A percentile compares a stretch with the other conserved stretches of the same genome.
Conservation (phyloP, 2,888 invertebrate species). For the Ophioninae sp. region DNA sequence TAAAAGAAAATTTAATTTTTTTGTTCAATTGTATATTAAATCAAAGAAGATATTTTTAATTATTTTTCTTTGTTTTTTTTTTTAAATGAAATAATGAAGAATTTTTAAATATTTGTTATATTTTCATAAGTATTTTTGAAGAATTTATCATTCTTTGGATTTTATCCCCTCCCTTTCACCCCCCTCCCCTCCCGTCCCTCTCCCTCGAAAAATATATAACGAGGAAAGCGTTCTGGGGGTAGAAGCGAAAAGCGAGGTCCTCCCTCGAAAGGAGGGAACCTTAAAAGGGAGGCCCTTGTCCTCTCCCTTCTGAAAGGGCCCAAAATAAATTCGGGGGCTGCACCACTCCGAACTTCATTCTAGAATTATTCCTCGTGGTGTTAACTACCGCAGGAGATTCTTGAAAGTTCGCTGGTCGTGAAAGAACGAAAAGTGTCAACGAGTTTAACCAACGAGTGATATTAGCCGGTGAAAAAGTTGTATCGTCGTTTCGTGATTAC, state of each 20-base stretch:
- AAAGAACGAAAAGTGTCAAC: constrained; percentile 17
- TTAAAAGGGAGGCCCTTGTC: constrained; percentile 5
- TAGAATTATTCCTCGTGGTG: constrained; percentile 27
- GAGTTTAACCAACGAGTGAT: not conserved
- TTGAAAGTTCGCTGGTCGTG: constrained; percentile 11
- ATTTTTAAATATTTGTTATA: not conserved
- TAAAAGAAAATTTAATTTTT: too few species aligned
- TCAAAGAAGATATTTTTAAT: too few species aligned
- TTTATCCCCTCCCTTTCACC: not conserved
- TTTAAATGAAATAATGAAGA: too few species aligned
- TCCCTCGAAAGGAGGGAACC: constrained; percentile 18
- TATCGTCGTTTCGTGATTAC: not conserved
- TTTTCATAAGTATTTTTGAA: not conserved
- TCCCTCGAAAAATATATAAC: not conserved
- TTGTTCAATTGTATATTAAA: too few species aligned
- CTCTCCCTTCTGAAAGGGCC: constrained; percentile 10
- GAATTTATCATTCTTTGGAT: not conserved
- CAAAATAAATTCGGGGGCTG: constrained; percentile 4
- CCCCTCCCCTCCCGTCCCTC: not conserved
- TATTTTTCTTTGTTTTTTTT: too few species aligned
- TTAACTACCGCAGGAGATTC: not conserved
- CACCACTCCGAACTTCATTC: constrained; percentile 25
- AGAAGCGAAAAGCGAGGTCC: not conserved
- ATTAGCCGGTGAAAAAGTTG: not conserved
- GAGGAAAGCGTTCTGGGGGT: not conserved